Evolutionary conservation across 2,888 invertebrate genomes (phyloP).

Genomic region (Branchipolynoe longqiensis): DNA sequence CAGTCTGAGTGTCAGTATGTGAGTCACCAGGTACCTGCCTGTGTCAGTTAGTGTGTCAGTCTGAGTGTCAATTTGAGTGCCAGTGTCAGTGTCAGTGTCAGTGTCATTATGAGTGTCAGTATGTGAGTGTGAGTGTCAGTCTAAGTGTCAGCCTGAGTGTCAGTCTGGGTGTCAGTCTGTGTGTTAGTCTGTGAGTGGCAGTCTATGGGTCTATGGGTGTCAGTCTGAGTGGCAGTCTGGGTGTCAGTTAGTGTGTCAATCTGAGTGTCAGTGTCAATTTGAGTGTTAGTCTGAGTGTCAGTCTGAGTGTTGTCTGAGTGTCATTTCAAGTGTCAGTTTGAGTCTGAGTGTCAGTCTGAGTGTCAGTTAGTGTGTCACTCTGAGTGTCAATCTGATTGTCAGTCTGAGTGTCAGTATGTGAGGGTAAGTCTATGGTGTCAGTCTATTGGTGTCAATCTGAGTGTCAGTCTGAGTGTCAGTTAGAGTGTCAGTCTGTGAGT

Average conservation of each 20-base stretch:
- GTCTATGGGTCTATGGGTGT: slow-evolving; percentile 16
- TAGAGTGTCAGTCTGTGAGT: too few species aligned
- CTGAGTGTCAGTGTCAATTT: too few species aligned
- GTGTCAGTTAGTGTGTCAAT: too few species aligned
- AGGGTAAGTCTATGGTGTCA: too few species aligned
- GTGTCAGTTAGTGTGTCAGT: not conserved
- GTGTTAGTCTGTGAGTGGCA: not conserved
- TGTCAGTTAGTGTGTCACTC: too few species aligned
- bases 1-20: not conserved
- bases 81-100: not conserved
- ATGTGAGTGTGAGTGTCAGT: not conserved
- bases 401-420: too few species aligned
- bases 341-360: not conserved
- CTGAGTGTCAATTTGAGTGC: not conserved
- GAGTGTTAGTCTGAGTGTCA: too few species aligned
- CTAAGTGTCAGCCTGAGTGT: not conserved
- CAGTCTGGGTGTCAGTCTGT: slow-evolving; percentile 9
- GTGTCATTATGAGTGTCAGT: not conserved
- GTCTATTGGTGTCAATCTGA: too few species aligned
- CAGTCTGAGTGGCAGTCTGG: not conserved
- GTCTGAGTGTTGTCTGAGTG: not conserved
- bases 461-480: too few species aligned
- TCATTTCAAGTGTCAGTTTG: not conserved
- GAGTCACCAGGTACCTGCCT: too few species aligned
- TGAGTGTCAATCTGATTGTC: too few species aligned